These are phyloP conservation scores for Upupa epops DNA, from an alignment of 2,113 vertebrate genomes.

Conservation along the genomic window DNA sequence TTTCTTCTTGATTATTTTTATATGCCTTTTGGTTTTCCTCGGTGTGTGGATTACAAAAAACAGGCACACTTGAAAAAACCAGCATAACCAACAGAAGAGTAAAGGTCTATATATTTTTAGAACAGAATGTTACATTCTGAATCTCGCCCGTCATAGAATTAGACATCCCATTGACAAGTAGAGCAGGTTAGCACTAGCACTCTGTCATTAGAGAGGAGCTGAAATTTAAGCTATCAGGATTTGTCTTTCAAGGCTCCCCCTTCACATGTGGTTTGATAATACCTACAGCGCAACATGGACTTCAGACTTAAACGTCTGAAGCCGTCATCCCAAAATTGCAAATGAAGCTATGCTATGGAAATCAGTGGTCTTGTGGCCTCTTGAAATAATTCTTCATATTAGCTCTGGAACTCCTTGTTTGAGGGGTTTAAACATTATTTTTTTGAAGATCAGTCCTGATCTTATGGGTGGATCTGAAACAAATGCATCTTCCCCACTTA, in stretches of 20 bases:
- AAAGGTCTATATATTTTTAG: constrained; percentile 25
- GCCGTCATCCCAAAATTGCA: background rate
- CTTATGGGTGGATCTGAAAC: background rate
- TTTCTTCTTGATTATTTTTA: constrained; percentile 10
- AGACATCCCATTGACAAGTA: constrained; percentile 2
- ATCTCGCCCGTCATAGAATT: background rate
- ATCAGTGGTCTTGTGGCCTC: background rate
- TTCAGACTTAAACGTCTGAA: background rate
- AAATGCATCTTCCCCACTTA: background rate
- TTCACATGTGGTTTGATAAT: background rate
- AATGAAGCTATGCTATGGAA: background rate
- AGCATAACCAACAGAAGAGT: background rate
- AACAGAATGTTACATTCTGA: background rate
- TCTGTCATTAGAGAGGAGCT: background rate
- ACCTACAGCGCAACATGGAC: background rate
- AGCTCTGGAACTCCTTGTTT: background rate
- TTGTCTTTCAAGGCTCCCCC: background rate
- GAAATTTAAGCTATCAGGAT: background rate
- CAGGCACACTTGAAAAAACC: background rate
- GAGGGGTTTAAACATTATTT: background rate
- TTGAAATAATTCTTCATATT: background rate
- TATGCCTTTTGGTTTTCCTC: background rate
- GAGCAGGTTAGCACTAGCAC: background rate
- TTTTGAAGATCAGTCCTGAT: background rate
- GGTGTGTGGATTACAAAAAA: background rate